Conservation (phyloP, 2,888 invertebrate genomes). For the Nephrotoma guestfalica region DNA sequence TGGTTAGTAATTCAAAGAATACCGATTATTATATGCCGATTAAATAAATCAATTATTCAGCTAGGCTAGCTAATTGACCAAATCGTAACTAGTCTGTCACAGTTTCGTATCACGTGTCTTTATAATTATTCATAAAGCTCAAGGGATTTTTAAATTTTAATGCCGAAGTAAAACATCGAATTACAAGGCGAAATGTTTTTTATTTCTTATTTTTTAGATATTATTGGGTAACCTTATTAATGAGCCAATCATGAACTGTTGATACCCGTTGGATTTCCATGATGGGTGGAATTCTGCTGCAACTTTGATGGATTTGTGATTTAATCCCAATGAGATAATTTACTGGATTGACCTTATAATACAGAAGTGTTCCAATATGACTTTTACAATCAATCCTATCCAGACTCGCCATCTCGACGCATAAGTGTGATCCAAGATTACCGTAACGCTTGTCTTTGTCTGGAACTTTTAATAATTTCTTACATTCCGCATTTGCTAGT, state of each 20-base stretch:
- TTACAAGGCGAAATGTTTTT: not conserved
- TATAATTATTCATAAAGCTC: no score
- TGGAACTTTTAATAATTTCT: not conserved
- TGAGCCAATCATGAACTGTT: not conserved
- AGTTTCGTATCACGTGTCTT: no score
- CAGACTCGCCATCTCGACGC: not conserved
- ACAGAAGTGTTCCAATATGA: not conserved
- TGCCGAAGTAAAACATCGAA: no score
- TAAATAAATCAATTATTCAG: no score
- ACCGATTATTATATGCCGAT: no score
- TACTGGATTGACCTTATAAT: not conserved
- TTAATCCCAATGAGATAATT: not conserved
- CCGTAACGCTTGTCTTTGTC: not conserved
- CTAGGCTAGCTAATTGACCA: no score
- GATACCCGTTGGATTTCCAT: not conserved
- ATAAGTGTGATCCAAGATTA: not conserved
- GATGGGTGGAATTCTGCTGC: not conserved
- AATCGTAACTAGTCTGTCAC: no score
- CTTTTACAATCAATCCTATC: not conserved
- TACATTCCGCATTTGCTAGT: not conserved
- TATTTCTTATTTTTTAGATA: not conserved
- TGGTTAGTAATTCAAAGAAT: no score
- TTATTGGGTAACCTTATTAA: not conserved
- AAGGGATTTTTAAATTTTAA: no score
- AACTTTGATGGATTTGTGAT: not conserved